These are phyloP conservation scores for Entomyzon cyanotis DNA, from an alignment of 2,113 vertebrate species.

Conservation along the genomic window DNA sequence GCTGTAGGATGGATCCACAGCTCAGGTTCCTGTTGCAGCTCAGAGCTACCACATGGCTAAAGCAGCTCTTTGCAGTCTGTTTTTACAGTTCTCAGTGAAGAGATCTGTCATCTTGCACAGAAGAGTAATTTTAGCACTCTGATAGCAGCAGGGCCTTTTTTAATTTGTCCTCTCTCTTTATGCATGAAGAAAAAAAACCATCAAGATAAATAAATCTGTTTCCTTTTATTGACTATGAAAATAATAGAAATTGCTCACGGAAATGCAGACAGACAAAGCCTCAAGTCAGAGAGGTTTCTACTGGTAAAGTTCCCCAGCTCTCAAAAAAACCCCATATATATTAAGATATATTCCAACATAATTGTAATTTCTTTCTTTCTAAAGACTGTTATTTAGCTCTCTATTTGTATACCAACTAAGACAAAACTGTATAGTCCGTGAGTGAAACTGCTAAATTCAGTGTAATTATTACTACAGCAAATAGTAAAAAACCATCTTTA, in stretches of 20 bases:
- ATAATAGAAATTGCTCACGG: not conserved
- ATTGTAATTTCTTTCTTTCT: not conserved
- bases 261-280: not conserved
- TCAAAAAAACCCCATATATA: not conserved
- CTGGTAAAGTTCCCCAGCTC: not conserved
- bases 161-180: not conserved
- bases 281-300: not conserved
- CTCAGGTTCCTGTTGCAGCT: not conserved
- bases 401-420: not conserved
- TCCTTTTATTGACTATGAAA: not conserved
- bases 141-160: not conserved
- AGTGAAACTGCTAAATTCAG: not conserved
- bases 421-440: not conserved
- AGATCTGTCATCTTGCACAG: not conserved
- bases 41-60: not conserved
- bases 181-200: not conserved
- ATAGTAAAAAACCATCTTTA: not conserved
- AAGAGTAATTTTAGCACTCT: not conserved
- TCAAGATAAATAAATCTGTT: not conserved
- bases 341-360: not conserved
- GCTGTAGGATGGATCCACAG: not conserved
- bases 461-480: not conserved
- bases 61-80: not conserved
- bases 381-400: not conserved
- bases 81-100: not conserved